phyloP scores from a whole-genome alignment of 1,140 invertebrate genomes.

The Aphelinus atriplicis region DNA sequence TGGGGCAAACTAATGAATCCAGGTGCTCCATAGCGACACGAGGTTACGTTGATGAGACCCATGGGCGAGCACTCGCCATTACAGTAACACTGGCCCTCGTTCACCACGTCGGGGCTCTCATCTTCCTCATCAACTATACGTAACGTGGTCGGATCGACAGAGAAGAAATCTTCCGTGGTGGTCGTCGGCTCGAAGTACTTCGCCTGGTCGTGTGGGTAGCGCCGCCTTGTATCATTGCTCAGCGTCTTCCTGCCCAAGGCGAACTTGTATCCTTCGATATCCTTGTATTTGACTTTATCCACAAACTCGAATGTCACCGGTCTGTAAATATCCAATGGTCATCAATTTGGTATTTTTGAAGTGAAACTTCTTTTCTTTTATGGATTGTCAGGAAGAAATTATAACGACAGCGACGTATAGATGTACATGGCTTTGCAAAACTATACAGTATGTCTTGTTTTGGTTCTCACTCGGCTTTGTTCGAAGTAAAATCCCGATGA shows the following conservation, averaged over 20 bases:
- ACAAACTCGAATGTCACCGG: constrained; percentile 55
- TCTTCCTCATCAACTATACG: constrained; percentile 55
- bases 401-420: too few species aligned
- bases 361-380: too few species aligned
- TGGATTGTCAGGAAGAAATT: too few species aligned
- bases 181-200: constrained; percentile 61
- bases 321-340: constrained; percentile 28
- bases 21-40: constrained; percentile 70
- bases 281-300: constrained; percentile 47
- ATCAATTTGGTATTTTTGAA: constrained; percentile 42
- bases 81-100: constrained; percentile 75
- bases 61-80: constrained; percentile 75
- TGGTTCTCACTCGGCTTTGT: too few species aligned
- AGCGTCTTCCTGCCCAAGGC: constrained; percentile 57
- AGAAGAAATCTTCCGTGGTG: constrained; percentile 59
- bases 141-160: constrained; percentile 47
- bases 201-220: constrained; percentile 57
- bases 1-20: constrained; percentile 78
- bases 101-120: constrained; percentile 64
- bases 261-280: constrained; percentile 59
- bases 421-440: too few species aligned
- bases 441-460: too few species aligned
- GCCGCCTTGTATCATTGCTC: constrained; percentile 57
- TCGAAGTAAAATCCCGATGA: too few species aligned
- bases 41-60: constrained; percentile 68